A percentile compares a stretch with the other conserved stretches of the same genome.
Evolutionary conservation across 2,113 vertebrate species (phyloP).

Genomic region (Motacilla alba): DNA sequence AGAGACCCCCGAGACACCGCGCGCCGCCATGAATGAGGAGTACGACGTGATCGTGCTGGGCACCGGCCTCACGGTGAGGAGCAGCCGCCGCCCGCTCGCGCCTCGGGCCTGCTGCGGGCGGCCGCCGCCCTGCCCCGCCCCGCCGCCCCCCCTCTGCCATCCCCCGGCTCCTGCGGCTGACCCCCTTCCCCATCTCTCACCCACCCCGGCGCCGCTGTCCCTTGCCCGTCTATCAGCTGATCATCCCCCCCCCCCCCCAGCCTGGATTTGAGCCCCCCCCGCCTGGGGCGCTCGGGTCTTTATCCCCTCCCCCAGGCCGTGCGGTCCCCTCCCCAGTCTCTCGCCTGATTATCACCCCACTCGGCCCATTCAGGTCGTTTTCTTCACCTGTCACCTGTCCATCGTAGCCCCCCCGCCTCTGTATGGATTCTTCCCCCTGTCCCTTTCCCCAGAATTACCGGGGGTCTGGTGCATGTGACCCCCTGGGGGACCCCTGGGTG

Average conservation of each 20-base stretch:
- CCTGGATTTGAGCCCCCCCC: not conserved
- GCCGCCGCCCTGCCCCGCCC: no score
- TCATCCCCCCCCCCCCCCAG: not conserved
- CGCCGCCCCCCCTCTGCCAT: no score
- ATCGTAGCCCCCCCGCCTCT: not conserved
- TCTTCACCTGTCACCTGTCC: not conserved
- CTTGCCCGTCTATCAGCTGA: not conserved
- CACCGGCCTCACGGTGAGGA: no score
- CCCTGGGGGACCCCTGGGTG: not conserved
- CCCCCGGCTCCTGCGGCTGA: no score
- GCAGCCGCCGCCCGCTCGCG: no score
- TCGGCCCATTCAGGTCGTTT: not conserved
- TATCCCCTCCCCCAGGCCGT: not conserved
- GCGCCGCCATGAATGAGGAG: conserved; percentile 92
- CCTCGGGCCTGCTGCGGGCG: no score
- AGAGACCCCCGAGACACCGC: not conserved
- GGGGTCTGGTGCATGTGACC: not conserved
- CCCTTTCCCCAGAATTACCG: not conserved
- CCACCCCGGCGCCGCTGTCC: not conserved
- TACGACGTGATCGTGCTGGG: no score
- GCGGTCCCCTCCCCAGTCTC: not conserved
- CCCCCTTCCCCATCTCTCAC: no score
- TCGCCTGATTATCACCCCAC: not conserved
- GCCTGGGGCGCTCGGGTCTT: not conserved
- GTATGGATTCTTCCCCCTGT: no score